Conservation (phyloP, 2,888 invertebrate species). For the Ecdyonurus torrentis region DNA sequence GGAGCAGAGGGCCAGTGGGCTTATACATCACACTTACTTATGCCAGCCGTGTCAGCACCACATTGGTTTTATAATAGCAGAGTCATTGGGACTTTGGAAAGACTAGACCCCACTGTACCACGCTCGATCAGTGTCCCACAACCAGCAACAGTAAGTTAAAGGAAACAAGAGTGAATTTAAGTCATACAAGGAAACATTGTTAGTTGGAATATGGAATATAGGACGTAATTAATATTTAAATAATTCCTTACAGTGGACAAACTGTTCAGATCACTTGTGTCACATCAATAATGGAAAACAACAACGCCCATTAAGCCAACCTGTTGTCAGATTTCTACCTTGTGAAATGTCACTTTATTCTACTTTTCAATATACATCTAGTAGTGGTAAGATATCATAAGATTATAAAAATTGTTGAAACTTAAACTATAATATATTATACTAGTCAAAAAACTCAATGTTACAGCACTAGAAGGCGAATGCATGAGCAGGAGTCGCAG, state of each 20-base stretch:
- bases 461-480: no score
- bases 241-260: no score
- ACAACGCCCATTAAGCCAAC: not conserved
- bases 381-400: not conserved
- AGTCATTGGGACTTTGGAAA: conserved; percentile 17
- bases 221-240: no score
- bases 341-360: not conserved
- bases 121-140: not conserved
- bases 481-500: not conserved
- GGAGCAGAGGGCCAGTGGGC: conserved; percentile 31
- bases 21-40: conserved; percentile 29
- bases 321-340: not conserved
- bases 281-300: no score
- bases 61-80: conserved; percentile 22
- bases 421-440: no score
- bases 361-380: not conserved
- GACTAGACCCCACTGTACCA: conserved; percentile 9
- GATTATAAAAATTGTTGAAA: no score
- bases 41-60: conserved; percentile 11
- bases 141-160: not conserved
- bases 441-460: no score
- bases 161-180: not conserved
- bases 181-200: no score
- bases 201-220: no score
- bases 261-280: no score